A percentile compares a stretch with the other conserved stretches of the same genome.
phyloP scores from a whole-genome alignment of 2,113 vertebrate species.

The Antechinus flavipes region DNA sequence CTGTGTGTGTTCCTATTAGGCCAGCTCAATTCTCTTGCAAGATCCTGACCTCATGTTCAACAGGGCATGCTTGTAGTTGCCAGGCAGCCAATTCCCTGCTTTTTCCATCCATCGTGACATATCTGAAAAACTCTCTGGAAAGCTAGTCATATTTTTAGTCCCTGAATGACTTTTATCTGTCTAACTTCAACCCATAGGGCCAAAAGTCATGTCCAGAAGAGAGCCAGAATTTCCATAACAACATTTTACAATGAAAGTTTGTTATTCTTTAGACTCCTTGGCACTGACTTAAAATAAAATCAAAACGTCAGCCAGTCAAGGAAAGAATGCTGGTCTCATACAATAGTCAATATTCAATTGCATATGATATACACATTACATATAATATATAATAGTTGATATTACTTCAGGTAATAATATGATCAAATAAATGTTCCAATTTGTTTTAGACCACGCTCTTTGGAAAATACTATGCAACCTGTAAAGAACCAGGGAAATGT shows the following conservation, averaged over 20 bases:
- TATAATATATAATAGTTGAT: not conserved
- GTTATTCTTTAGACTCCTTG: slow-evolving; percentile 52
- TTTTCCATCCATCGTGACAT: slow-evolving; percentile 56
- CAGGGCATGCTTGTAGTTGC: slow-evolving; percentile 20
- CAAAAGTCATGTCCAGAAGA: slow-evolving; percentile 14
- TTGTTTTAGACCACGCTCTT: not conserved
- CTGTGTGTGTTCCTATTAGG: not conserved
- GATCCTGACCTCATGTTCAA: slow-evolving; percentile 41
- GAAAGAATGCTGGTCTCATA: not conserved
- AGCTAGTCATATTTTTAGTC: slow-evolving; percentile 71
- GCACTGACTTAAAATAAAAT: slow-evolving; percentile 38
- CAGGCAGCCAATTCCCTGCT: slow-evolving; percentile 58
- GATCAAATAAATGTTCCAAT: not conserved
- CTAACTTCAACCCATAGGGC: slow-evolving; percentile 36
- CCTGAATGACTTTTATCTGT: slow-evolving; percentile 70
- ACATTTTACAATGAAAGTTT: slow-evolving; percentile 46
- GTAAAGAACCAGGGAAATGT: not conserved
- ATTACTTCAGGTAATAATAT: not conserved
- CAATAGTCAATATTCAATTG: not conserved
- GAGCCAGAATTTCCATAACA: slow-evolving; percentile 66
- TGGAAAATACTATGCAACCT: not conserved
- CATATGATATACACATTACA: too few species aligned
- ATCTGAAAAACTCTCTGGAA: slow-evolving; percentile 59
- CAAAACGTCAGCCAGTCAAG: slow-evolving; percentile 24
- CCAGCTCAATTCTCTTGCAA: not conserved